Evolutionary conservation across 1,140 invertebrate species (phyloP).

Genomic region (Polypedilum pembai): DNA sequence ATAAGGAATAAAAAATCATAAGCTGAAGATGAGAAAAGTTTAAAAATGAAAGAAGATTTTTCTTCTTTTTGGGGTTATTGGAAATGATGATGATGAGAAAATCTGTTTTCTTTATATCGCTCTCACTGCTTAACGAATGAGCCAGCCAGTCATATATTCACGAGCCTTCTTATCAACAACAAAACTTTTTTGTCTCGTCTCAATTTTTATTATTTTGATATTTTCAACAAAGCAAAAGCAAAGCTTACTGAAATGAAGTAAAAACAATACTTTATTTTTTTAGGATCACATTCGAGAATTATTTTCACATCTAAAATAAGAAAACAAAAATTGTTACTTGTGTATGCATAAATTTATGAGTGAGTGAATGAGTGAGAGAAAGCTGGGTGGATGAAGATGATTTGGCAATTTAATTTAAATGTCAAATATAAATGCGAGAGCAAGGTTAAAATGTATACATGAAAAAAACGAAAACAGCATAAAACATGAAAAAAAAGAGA

Average conservation of each 20-base stretch:
- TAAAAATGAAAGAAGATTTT: background rate
- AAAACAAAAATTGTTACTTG: background rate
- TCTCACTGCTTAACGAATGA: background rate
- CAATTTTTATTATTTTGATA: background rate
- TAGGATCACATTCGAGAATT: background rate
- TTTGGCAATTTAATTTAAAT: constrained; percentile 19
- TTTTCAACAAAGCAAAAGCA: background rate
- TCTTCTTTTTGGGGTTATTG: constrained; percentile 23
- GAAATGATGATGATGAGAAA: constrained; percentile 23
- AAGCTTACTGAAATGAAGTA: background rate
- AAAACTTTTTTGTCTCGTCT: background rate
- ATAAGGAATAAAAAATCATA: background rate
- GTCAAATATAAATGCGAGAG: background rate
- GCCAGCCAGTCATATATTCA: background rate
- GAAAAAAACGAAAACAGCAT: background rate
- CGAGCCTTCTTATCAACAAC: constrained; percentile 13
- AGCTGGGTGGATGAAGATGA: constrained; percentile 15
- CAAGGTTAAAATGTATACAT: constrained; percentile 18
- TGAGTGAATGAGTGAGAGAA: too few species aligned
- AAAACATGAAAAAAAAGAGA: background rate
- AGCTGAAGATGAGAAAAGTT: background rate
- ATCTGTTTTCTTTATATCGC: constrained; percentile 4
- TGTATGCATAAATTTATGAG: background rate
- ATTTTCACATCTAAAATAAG: background rate
- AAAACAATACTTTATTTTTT: background rate